These are phyloP conservation scores for Ceratothoa steindachneri DNA, from an alignment of 2,888 invertebrate species.

Conservation along the genomic window DNA sequence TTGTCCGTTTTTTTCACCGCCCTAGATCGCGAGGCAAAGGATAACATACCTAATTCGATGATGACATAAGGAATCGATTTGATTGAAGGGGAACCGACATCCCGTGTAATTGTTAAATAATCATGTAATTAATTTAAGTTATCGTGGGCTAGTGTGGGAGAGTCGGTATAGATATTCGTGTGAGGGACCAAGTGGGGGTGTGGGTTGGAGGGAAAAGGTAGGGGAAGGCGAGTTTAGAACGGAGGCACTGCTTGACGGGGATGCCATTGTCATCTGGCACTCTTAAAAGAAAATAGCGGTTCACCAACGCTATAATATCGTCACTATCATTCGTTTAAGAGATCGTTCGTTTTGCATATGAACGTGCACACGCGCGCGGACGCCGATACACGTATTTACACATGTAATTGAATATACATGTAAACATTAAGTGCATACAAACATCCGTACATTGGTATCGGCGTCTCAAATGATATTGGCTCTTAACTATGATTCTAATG, in stretches of 20 bases:
- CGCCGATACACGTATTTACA: background rate
- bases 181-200: too few species aligned
- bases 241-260: background rate
- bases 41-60: slow-evolving; percentile 1
- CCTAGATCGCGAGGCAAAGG: background rate
- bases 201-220: too few species aligned
- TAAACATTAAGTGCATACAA: background rate
- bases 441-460: background rate
- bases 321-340: too few species aligned
- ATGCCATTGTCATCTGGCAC: background rate
- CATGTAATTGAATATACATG: background rate
- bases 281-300: background rate
- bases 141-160: background rate
- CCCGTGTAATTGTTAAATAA: slow-evolving; percentile 2
- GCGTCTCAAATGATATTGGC: too few species aligned
- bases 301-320: too few species aligned
- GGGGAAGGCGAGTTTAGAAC: too few species aligned
- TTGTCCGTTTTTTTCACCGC: background rate
- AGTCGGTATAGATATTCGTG: too few species aligned
- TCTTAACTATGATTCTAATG: too few species aligned
- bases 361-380: background rate
- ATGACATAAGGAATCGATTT: slow-evolving; percentile 10
- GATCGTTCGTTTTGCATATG: too few species aligned
- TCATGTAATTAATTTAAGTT: slow-evolving; percentile 13
- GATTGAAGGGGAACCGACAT: background rate